Percentiles rank a stretch among this genome's conserved stretches.
Conservation (phyloP, 2,888 invertebrate species). For the Oligia fasciuncula region DNA sequence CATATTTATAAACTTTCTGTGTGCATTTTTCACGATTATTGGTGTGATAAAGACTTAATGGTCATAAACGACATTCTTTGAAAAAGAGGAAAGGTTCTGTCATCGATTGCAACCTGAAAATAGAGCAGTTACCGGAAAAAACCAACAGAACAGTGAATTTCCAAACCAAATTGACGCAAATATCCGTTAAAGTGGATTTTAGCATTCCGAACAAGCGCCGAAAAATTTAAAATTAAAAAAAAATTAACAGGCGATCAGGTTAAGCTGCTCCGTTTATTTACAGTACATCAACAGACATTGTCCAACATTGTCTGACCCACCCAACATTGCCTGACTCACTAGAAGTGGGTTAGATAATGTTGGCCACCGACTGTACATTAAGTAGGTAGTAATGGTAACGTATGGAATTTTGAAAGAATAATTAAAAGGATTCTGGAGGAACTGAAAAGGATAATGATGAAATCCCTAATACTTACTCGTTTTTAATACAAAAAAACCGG, state of each 20-base stretch:
- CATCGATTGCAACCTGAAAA: not conserved
- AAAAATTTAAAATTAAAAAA: conserved; percentile 6
- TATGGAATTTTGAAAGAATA: not conserved
- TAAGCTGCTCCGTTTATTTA: not conserved
- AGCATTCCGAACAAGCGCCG: not conserved
- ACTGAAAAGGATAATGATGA: not conserved
- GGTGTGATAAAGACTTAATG: not conserved
- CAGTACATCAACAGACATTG: too few relatives aligned
- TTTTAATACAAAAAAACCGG: too few relatives aligned
- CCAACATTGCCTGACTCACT: too few relatives aligned
- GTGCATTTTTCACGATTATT: not conserved
- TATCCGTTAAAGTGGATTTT: conserved; percentile 8
- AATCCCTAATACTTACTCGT: not conserved
- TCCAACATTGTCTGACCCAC: too few relatives aligned
- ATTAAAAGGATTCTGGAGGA: too few relatives aligned
- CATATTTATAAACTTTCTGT: not conserved
- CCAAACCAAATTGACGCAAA: conserved; percentile 14
- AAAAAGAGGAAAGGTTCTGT: too few relatives aligned
- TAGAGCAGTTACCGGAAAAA: not conserved
- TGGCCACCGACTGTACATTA: too few relatives aligned
- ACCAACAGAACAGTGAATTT: not conserved
- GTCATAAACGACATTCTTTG: not conserved
- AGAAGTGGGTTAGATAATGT: too few relatives aligned
- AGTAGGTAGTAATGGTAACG: not conserved
- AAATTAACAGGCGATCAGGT: conserved; percentile 16